Base-by-base conservation (phyloP, 2,888 invertebrate species). In the Malthinus flaveolus region DNA sequence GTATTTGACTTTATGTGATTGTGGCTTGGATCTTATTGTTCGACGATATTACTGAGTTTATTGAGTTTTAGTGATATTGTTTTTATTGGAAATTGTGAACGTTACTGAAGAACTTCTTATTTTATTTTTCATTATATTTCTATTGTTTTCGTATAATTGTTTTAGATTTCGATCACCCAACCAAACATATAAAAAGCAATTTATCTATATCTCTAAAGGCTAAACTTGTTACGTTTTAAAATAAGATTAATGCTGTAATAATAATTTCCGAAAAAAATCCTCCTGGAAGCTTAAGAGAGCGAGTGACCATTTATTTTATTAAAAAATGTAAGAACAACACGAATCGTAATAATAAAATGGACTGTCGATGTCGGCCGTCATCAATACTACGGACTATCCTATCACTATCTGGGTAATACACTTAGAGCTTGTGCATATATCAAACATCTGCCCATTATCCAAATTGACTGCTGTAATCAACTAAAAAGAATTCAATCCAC, bases 401-500 rank as follows among this genome's bases (percentile, higher is more conserved):
- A 74, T 74, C 73, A 73, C 74, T 74, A 74, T 72, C 74, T 71
- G 73, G 23, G 23, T 76, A 78, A 78, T 78, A 77, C 76, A 77
- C 77, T 78, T 77, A 76, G 73, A 73, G 71, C 68, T 68, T 68
- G 68, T 71, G 60, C 62, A 62, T 60, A 62, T 60, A 77, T 77
- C 78, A 77, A 77, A 78, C 75, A 77, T 77, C 76, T 75, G 72
- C 73, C 77, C 78, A 78, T 78, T 78, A 78, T 77, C 76, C 76
- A 78, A 78, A 78, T 78, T 78, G 78, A 77, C 75, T 75, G 72
- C 73, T 65, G 76, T 76, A 78, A 78, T 78, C 77, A 78, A 76
- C 75, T 78, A 77, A 75, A 77, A 76, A 75, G 75, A 75, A 75
- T 75, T 75, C 75, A 76, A 76, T 76, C 75, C 73, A 73, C 72